Base-by-base conservation (phyloP, 2,797 vertebrate species). In the Lacerta agilis region DNA sequence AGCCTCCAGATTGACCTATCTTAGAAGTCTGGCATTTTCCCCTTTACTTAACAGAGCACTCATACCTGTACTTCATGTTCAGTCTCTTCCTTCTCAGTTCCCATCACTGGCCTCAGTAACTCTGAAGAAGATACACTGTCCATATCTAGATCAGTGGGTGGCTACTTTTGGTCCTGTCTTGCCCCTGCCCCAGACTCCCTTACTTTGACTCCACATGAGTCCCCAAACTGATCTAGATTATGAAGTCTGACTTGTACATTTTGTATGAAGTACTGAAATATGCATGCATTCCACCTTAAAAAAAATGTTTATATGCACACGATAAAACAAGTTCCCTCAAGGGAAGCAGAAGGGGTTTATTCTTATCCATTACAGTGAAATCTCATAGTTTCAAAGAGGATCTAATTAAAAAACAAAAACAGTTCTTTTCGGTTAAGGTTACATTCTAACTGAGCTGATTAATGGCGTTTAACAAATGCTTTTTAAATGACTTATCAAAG, bases 401-500 rank as follows among this genome's bases (percentile, higher is more conserved):
- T 91, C 83, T 95, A 91, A 90, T 95, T 86, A 88, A 92, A 90
- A 88, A 58, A 79, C 83, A 86, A 29, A 87, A 91, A 82, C 86
- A 90, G 33, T 33, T 85, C 76, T 89, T 94, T 92, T 91, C 82
- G 75, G 82, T 85, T 90, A 88, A 93, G 72, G 45, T 90, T 94
- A 43, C 73, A 38, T 92, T 92, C 67, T 77, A 88, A 87, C 61
- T 91, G 79, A 79, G 86, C 75, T 73, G 88, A 83, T 91, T 91
- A 94, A 86, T 90, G 49, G 8, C 9, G 75, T 58, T 64, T 79
- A 79, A 71, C 45, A 64, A 83, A 83, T 79, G 67, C 45, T 79
- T 82, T 91, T 79, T 86, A 92, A 94, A 90, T 85, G 77, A 45
- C 87, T 95, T 95, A 94, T 93, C 81, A 87, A 87, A 92, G 49